A percentile compares a stretch with the other conserved stretches of the same genome.
phyloP scores from a whole-genome alignment of 2,888 invertebrate genomes.

The Agrotis puta region DNA sequence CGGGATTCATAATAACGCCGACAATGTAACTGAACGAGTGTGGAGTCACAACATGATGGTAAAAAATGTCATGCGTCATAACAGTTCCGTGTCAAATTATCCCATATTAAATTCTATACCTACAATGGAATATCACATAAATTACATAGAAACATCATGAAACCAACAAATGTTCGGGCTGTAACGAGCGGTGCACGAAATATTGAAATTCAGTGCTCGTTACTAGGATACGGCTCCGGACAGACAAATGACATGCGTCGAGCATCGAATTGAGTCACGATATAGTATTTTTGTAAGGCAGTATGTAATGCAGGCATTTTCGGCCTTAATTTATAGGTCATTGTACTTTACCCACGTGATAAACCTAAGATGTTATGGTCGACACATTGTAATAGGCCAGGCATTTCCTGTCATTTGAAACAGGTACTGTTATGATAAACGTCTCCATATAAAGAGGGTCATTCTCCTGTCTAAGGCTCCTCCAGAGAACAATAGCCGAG shows the following conservation, averaged over 20 bases:
- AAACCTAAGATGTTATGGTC: conserved; percentile 63
- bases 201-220: conserved; percentile 88
- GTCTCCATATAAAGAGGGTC: conserved; percentile 83
- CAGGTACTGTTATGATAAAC: conserved; percentile 82
- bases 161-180: conserved; percentile 42
- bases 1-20: conserved; percentile 15
- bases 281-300: conserved; percentile 65
- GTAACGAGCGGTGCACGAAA: conserved; percentile 60
- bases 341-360: conserved; percentile 73
- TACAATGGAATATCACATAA: conserved; percentile 27
- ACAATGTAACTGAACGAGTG: conserved; percentile 35
- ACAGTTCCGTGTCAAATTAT: conserved; percentile 47
- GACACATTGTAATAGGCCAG: conserved; percentile 73
- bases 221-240: conserved; percentile 84
- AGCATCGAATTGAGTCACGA: conserved; percentile 78
- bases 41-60: not conserved
- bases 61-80: conserved; percentile 38
- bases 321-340: conserved; percentile 71
- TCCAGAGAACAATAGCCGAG: conserved; percentile 83
- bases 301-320: conserved; percentile 62
- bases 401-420: conserved; percentile 82
- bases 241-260: conserved; percentile 73
- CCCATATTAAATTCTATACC: conserved; percentile 4
- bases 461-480: conserved; percentile 81
- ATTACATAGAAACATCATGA: conserved; percentile 33